Evolutionary conservation across 2,113 vertebrate species (phyloP).

Genomic region (Cochlearius cochlearius): DNA sequence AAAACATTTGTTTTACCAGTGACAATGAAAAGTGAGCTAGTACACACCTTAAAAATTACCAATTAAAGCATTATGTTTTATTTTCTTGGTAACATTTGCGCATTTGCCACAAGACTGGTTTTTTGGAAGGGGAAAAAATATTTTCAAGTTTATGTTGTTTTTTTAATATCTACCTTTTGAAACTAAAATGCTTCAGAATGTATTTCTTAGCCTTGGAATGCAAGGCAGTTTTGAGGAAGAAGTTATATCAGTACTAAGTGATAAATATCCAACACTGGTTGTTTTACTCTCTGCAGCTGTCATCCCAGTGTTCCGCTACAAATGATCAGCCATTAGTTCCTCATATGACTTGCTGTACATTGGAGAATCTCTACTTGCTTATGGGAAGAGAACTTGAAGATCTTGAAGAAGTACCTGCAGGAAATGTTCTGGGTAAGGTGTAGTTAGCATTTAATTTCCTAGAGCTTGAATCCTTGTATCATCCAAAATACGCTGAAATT

Average conservation of each 20-base stretch:
- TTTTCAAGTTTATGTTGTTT: not conserved
- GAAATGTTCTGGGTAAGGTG: constrained; percentile 89
- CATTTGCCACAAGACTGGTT: not conserved
- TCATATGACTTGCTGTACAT: constrained; percentile 81
- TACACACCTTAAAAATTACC: not conserved
- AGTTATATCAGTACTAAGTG: not conserved
- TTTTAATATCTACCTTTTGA: not conserved
- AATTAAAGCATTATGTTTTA: not conserved
- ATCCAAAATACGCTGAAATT: not conserved
- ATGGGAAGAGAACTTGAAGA: constrained; percentile 94
- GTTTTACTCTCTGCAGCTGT: constrained; percentile 73
- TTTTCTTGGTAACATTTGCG: not conserved
- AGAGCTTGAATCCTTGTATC: not conserved
- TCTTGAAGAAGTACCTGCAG: constrained; percentile 88
- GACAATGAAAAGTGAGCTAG: not conserved
- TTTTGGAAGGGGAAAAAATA: not conserved
- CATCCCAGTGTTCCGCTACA: constrained; percentile 67
- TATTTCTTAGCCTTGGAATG: not conserved
- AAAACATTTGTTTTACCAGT: not conserved
- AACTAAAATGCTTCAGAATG: not conserved
- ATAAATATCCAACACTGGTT: not conserved
- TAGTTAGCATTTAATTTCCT: not conserved
- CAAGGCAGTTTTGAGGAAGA: not conserved
- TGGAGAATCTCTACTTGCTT: constrained; percentile 89
- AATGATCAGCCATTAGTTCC: constrained; percentile 73